These are phyloP conservation scores for Eulemur albifrons DNA, from an alignment of 2,797 vertebrate genomes.

Conservation along the genomic window DNA sequence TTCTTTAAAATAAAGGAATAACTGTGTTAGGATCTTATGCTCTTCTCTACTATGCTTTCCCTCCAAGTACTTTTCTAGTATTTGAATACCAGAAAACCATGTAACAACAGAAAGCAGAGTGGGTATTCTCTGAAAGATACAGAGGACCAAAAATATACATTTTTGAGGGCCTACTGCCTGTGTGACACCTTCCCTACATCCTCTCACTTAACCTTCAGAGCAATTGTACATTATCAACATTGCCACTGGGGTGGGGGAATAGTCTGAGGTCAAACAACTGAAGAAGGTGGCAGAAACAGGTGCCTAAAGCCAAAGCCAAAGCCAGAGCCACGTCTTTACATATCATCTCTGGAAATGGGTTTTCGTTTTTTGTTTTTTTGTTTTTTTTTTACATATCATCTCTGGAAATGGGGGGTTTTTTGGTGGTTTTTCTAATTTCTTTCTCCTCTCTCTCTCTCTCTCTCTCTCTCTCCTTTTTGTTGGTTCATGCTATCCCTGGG, in stretches of 20 bases:
- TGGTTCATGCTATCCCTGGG: neutral
- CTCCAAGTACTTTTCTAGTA: neutral
- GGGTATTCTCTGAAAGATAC: neutral
- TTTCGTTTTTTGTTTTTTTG: too few relatives aligned
- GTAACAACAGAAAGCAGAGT: neutral
- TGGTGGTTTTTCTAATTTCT: too few relatives aligned
- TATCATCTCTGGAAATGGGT: neutral
- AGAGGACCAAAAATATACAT: neutral
- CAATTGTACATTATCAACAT: neutral
- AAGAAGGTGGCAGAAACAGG: neutral
- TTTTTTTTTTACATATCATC: neutral
- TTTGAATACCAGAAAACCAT: neutral
- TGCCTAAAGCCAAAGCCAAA: neutral
- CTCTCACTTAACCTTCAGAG: neutral
- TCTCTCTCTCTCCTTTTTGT: neutral
- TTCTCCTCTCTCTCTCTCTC: too few relatives aligned
- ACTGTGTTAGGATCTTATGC: neutral
- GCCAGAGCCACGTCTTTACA: neutral
- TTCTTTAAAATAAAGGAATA: slow-evolving; percentile 4
- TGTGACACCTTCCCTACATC: neutral
- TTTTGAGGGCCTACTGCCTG: neutral
- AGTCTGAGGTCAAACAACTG: neutral
- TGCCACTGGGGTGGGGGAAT: neutral
- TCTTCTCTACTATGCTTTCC: neutral
- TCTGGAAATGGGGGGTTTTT: neutral